phyloP scores from a whole-genome alignment of 2,113 vertebrate species.

The Sander vitreus region DNA sequence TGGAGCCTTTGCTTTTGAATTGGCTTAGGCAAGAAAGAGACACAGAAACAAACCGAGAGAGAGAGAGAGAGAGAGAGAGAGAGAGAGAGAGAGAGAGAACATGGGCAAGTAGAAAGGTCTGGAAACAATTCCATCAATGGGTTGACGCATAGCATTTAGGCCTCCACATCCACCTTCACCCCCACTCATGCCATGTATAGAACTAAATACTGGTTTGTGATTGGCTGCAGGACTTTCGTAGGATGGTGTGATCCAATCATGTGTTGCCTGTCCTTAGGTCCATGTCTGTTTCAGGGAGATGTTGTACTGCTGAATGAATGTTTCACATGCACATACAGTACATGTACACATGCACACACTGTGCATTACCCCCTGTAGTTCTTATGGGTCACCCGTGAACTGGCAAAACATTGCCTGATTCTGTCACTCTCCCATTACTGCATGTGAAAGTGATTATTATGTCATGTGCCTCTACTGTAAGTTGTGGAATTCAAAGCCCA shows the following conservation, averaged over 20 bases:
- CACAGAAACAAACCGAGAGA: not conserved
- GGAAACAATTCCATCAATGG: slow-evolving; percentile 72
- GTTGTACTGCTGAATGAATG: slow-evolving; percentile 5
- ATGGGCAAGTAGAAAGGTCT: slow-evolving; percentile 52
- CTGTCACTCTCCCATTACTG: slow-evolving; percentile 18
- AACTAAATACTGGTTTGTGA: slow-evolving; percentile 30
- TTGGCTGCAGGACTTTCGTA: slow-evolving; percentile 58
- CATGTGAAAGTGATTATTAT: slow-evolving; percentile 52
- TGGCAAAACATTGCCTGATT: slow-evolving; percentile 29
- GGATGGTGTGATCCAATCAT: slow-evolving; percentile 74
- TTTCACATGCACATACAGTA: slow-evolving; percentile 8
- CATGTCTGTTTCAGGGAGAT: not conserved
- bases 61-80: not conserved
- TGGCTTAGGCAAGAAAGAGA: not conserved
- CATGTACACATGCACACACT: not conserved
- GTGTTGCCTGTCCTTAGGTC: slow-evolving; percentile 3
- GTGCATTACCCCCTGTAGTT: slow-evolving; percentile 8
- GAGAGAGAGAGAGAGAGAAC: not conserved
- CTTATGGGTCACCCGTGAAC: slow-evolving; percentile 31
- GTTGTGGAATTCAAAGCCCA: slow-evolving; percentile 16
- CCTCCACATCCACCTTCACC: slow-evolving; percentile 32
- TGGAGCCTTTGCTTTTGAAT: not conserved
- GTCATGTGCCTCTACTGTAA: slow-evolving; percentile 50
- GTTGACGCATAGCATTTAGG: slow-evolving; percentile 58
- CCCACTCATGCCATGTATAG: slow-evolving; percentile 36